phyloP scores from a whole-genome alignment of 2,888 invertebrate species.

The Scaptomyza parva region DNA sequence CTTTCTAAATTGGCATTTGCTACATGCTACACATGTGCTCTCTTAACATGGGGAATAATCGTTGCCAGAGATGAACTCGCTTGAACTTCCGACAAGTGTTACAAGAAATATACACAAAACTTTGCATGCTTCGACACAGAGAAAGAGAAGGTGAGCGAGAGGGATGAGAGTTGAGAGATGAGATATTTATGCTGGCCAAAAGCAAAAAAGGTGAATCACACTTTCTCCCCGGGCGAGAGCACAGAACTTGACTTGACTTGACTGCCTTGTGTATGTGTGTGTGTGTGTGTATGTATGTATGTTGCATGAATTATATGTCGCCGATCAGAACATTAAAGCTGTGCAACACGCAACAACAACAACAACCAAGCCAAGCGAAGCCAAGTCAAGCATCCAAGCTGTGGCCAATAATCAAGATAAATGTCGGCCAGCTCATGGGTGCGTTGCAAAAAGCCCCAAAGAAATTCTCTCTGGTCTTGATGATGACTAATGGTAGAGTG shows the following conservation, averaged over 20 bases:
- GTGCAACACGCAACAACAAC: slow-evolving; percentile 23
- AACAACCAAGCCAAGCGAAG: too few species aligned
- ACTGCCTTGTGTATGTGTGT: slow-evolving; percentile 11
- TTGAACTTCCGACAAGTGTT: slow-evolving; percentile 66
- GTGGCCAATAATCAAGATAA: slow-evolving; percentile 76
- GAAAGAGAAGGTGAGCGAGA: not conserved
- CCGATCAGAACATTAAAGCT: slow-evolving; percentile 57
- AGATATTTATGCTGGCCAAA: slow-evolving; percentile 16
- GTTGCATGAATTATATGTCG: slow-evolving; percentile 74
- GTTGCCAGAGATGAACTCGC: slow-evolving; percentile 59
- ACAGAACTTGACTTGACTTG: slow-evolving; percentile 18
- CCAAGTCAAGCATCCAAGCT: slow-evolving; percentile 10
- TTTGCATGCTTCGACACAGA: slow-evolving; percentile 33
- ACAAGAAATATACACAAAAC: slow-evolving; percentile 15
- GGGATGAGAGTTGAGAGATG: slow-evolving; percentile 3
- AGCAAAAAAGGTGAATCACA: slow-evolving; percentile 75
- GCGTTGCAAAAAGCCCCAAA: slow-evolving; percentile 67
- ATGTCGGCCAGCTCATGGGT: slow-evolving; percentile 68
- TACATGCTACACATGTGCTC: slow-evolving; percentile 71
- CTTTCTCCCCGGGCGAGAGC: slow-evolving; percentile 67
- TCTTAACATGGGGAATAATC: slow-evolving; percentile 39
- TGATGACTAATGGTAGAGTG: slow-evolving; percentile 71
- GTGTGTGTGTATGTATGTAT: slow-evolving; percentile 1
- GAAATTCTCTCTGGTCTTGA: slow-evolving; percentile 44
- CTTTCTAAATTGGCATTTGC: slow-evolving; percentile 80